These are phyloP conservation scores for Heliocidaris tuberculata DNA, from an alignment of 35 echinoderm and acorn worm species.

Conservation along the genomic window DNA sequence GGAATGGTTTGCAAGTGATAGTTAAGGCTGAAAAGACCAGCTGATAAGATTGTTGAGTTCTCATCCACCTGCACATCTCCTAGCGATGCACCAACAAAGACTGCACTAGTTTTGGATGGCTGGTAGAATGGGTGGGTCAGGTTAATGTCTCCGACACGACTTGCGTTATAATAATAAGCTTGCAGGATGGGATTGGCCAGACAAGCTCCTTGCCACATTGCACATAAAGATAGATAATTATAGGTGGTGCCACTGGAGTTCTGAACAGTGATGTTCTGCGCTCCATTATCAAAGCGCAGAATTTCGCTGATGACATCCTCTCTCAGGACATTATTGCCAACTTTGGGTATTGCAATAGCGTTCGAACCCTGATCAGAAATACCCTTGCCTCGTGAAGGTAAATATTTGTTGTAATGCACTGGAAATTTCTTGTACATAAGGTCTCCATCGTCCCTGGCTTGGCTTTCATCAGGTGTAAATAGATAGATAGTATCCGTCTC, in stretches of 20 bases:
- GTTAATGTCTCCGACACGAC: neutral
- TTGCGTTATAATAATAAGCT: conserved; percentile 41
- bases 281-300: conserved; percentile 45
- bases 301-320: conserved; percentile 74
- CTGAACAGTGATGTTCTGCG: conserved; percentile 8
- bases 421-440: conserved; percentile 57
- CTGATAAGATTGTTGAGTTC: neutral
- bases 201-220: conserved; percentile 60
- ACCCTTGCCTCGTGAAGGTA: conserved; percentile 34
- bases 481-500: conserved; percentile 61
- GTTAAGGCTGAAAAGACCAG: neutral
- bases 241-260: neutral
- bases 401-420: conserved; percentile 59
- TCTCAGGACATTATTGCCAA: conserved; percentile 56
- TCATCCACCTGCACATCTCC: conserved; percentile 22
- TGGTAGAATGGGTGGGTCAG: conserved; percentile 43
- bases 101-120: conserved; percentile 17
- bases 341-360: conserved; percentile 64
- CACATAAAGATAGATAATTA: conserved; percentile 57
- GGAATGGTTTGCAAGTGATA: conserved; percentile 18
- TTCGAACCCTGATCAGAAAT: conserved; percentile 37
- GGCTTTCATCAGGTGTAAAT: conserved; percentile 68
- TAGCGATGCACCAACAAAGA: conserved; percentile 48
- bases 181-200: conserved; percentile 60
- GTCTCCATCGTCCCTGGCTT: conserved; percentile 54